These are phyloP conservation scores for Agriopis leucophaearia DNA, from an alignment of 2,888 invertebrate species.

Conservation along the genomic window DNA sequence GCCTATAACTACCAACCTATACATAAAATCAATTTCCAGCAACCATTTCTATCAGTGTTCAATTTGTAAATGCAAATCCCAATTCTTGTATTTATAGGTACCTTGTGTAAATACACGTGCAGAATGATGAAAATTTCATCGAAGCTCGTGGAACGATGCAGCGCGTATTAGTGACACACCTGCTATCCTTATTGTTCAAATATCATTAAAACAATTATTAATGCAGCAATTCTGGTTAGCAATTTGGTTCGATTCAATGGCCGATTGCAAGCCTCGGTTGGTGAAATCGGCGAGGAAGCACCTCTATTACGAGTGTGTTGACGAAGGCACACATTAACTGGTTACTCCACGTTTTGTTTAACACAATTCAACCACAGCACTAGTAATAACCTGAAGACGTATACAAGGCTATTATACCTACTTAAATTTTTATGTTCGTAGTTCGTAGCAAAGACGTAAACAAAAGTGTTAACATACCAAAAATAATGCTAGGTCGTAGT, in stretches of 20 bases:
- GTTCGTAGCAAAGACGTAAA: no score
- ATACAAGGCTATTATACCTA: background rate
- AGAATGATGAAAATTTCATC: conserved; percentile 29
- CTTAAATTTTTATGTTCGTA: no score
- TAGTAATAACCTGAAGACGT: conserved; percentile 44
- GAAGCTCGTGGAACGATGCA: conserved; percentile 19
- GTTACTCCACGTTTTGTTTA: conserved; percentile 48
- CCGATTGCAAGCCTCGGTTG: conserved; percentile 23
- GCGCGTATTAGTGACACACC: conserved; percentile 29
- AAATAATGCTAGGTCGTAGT: no score
- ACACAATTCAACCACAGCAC: conserved; percentile 53
- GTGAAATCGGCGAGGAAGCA: conserved; percentile 33
- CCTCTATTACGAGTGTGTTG: conserved; percentile 19
- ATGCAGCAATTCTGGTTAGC: conserved; percentile 17
- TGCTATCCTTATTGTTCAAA: conserved; percentile 27
- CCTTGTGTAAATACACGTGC: conserved; percentile 11
- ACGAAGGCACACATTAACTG: conserved; percentile 40
- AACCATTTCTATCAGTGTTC: conserved; percentile 16
- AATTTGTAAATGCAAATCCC: conserved; percentile 33
- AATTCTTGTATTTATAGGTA: conserved; percentile 20
- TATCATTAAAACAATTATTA: background rate
- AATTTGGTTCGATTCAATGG: conserved; percentile 23
- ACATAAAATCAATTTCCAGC: conserved; percentile 22
- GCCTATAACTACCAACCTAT: background rate
- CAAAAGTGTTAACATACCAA: no score